Percentiles rank a stretch among this genome's conserved stretches.
Conservation (phyloP, 2,113 vertebrate species). For the Hippopotamus amphibius region DNA sequence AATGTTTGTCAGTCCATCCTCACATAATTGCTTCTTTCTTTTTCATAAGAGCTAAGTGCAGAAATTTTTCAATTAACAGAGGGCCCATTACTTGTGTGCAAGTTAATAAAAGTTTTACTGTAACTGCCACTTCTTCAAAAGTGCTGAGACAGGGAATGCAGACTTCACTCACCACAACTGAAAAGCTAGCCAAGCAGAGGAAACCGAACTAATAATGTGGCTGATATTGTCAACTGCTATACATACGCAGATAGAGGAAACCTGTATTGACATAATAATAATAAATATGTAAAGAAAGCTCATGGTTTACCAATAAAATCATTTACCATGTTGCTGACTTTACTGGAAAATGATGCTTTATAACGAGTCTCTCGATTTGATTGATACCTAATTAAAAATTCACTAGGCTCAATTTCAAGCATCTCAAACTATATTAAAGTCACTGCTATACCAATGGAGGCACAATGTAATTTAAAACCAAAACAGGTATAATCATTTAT, state of each 20-base stretch:
- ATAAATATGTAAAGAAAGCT: constrained; percentile 82
- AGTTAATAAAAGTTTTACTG: constrained; percentile 78
- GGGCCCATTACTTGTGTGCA: constrained; percentile 69
- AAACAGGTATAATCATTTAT: constrained; percentile 81
- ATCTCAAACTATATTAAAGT: constrained; percentile 77
- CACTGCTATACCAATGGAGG: constrained; percentile 75
- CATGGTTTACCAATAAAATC: constrained; percentile 80
- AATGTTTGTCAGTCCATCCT: constrained; percentile 61
- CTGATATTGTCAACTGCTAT: constrained; percentile 78
- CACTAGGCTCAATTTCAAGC: constrained; percentile 77
- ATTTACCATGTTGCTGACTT: constrained; percentile 84
- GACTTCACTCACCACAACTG: constrained; percentile 74
- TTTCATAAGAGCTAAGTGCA: constrained; percentile 6
- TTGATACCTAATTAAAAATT: constrained; percentile 85
- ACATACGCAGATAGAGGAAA: constrained; percentile 70
- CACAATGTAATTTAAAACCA: constrained; percentile 78
- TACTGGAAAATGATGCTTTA: constrained; percentile 81
- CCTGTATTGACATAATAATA: constrained; percentile 79
- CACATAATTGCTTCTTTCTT: neutral
- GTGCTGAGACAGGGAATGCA: constrained; percentile 75
- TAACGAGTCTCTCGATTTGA: constrained; percentile 83
- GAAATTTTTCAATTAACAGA: constrained; percentile 72
- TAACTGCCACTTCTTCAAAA: constrained; percentile 73
- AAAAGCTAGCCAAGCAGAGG: constrained; percentile 76
- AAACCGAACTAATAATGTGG: constrained; percentile 76